These are phyloP conservation scores for Cyclina sinensis DNA, from an alignment of 1,140 invertebrate species.

Conservation along the genomic window DNA sequence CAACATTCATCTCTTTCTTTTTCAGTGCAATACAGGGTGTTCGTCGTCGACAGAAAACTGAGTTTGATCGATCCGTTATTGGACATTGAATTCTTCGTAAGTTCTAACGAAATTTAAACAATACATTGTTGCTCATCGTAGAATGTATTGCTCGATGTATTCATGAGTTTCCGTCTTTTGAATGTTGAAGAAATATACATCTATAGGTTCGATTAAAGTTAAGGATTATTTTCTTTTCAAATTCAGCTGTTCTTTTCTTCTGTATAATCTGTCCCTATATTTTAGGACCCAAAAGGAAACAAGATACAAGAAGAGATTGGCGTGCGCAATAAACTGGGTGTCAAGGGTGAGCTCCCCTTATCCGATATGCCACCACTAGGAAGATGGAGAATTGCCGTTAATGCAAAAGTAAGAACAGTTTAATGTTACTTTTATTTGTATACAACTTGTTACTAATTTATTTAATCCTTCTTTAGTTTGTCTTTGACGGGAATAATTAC, in stretches of 20 bases:
- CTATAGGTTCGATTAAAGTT: too few relatives aligned
- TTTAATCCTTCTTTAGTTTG: too few relatives aligned
- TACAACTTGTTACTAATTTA: too few relatives aligned
- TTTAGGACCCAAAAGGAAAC: conserved; percentile 50
- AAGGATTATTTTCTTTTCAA: too few relatives aligned
- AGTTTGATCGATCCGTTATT: background rate
- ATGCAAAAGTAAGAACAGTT: conserved; percentile 31
- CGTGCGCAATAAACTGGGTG: conserved; percentile 14
- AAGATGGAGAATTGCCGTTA: conserved; percentile 11
- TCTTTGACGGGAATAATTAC: too few relatives aligned
- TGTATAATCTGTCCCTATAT: background rate
- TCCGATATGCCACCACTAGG: conserved; percentile 49
- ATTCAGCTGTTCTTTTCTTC: background rate
- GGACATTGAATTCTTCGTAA: conserved; percentile 52
- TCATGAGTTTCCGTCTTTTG: too few relatives aligned
- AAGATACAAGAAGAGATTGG: conserved; percentile 37
- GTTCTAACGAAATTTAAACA: background rate
- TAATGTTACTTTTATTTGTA: too few relatives aligned
- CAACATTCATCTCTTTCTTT: background rate
- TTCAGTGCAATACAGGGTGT: conserved; percentile 49
- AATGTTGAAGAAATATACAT: too few relatives aligned
- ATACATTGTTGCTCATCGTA: too few relatives aligned
- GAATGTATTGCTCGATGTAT: too few relatives aligned
- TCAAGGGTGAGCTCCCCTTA: conserved; percentile 7
- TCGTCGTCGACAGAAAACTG: conserved; percentile 26